phyloP scores from a whole-genome alignment of 2,797 vertebrate genomes.

The Xiphophorus birchmanni region DNA sequence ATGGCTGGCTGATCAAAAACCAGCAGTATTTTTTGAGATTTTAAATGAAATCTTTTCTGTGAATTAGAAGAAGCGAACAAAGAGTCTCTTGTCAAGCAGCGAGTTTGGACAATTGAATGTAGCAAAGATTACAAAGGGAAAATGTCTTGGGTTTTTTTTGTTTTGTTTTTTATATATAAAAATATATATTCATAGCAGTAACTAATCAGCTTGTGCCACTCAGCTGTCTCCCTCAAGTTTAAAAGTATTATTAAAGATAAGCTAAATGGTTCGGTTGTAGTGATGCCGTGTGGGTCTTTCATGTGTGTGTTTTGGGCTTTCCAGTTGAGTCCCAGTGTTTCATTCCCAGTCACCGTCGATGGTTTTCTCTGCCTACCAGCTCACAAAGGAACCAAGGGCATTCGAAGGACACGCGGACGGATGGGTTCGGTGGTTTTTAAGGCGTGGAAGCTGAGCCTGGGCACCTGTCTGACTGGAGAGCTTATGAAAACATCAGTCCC shows the following conservation, averaged over 20 bases:
- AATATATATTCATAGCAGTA: slow-evolving; percentile 8
- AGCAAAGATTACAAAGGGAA: slow-evolving; percentile 70
- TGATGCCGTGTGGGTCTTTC: not conserved
- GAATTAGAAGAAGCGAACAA: slow-evolving; percentile 19
- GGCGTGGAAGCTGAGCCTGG: slow-evolving; percentile 21
- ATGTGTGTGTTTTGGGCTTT: not conserved
- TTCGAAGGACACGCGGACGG: slow-evolving; percentile 36
- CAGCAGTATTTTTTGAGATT: slow-evolving; percentile 13
- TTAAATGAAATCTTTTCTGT: slow-evolving; percentile 12
- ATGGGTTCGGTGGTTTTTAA: not conserved
- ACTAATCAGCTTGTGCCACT: slow-evolving; percentile 37
- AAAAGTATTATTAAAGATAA: slow-evolving; percentile 48
- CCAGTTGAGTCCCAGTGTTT: slow-evolving; percentile 72
- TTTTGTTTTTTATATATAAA: not conserved
- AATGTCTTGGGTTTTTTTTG: slow-evolving; percentile 1
- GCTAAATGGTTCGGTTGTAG: slow-evolving; percentile 30
- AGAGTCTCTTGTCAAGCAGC: slow-evolving; percentile 21
- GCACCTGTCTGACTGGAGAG: slow-evolving; percentile 85
- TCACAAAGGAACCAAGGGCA: slow-evolving; percentile 81
- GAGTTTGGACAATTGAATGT: slow-evolving; percentile 54
- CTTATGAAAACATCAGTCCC: slow-evolving; percentile 88
- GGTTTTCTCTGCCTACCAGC: slow-evolving; percentile 86
- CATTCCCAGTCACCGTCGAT: slow-evolving; percentile 82
- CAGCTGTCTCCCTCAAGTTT: slow-evolving; percentile 35
- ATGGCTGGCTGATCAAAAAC: slow-evolving; percentile 14